Conservation (phyloP, 1,140 invertebrate species). For the Nomia melanderi region DNA sequence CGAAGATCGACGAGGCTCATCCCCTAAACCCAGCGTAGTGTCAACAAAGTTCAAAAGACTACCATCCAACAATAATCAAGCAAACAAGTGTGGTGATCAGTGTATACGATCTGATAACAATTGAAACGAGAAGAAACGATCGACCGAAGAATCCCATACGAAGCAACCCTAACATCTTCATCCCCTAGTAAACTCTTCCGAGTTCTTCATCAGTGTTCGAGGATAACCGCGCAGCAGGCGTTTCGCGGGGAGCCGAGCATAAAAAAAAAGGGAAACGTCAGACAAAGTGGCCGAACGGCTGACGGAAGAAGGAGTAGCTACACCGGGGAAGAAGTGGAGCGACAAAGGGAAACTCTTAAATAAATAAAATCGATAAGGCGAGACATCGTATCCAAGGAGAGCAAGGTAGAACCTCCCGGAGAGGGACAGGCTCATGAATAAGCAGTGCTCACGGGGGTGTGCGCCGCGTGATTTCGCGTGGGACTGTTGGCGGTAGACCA, state of each 20-base stretch:
- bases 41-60: too few relatives aligned
- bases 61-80: too few relatives aligned
- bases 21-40: not conserved
- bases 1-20: not conserved
- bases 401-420: constrained; percentile 49
- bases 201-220: constrained; percentile 26
- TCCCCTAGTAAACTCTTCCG: too few relatives aligned
- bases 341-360: constrained; percentile 63
- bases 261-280: not conserved
- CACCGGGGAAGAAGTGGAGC: constrained; percentile 35
- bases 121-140: too few relatives aligned
- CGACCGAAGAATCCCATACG: too few relatives aligned
- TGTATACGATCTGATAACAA: too few relatives aligned
- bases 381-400: constrained; percentile 58
- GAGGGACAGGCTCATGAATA: constrained; percentile 76
- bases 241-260: not conserved
- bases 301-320: not conserved
- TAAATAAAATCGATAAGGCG: constrained; percentile 67
- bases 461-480: constrained; percentile 78
- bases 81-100: too few relatives aligned
- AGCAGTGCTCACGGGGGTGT: constrained; percentile 71
- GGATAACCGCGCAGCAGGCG: constrained; percentile 6
- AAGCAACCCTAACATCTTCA: too few relatives aligned
- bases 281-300: not conserved
- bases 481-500: constrained; percentile 79